Conservation (phyloP, 2,797 vertebrate genomes). For the Hippopotamyrus pictus region DNA sequence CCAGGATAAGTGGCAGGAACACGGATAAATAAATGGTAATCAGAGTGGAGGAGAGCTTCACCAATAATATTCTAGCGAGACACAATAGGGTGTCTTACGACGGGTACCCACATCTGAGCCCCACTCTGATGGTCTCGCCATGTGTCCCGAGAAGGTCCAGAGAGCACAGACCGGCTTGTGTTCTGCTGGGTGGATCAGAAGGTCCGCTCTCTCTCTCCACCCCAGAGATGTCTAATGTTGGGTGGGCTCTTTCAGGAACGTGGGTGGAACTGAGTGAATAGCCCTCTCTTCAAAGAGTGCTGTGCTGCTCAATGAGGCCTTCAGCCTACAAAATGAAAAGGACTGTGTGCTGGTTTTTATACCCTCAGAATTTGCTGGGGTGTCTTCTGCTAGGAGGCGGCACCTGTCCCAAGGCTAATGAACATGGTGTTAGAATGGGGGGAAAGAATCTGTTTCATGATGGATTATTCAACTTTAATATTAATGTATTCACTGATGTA, state of each 20-base stretch:
- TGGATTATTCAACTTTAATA: not conserved
- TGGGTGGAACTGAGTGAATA: constrained; percentile 6
- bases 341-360: not conserved
- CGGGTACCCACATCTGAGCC: not conserved
- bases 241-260: not conserved
- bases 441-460: not conserved
- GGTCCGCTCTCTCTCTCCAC: not conserved
- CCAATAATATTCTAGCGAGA: not conserved
- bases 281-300: not conserved
- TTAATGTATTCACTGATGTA: not conserved
- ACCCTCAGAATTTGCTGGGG: not conserved
- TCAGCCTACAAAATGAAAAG: not conserved
- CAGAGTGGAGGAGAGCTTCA: not conserved
- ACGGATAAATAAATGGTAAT: not conserved
- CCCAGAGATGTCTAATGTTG: not conserved
- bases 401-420: not conserved
- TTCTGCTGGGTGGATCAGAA: constrained; percentile 3
- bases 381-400: not conserved
- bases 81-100: not conserved
- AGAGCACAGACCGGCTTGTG: not conserved
- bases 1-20: not conserved
- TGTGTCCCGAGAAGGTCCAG: not conserved
- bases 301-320: not conserved
- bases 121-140: not conserved
- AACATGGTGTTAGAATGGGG: not conserved